Base-by-base conservation (phyloP, 2,888 invertebrate species). In the Cepaea hortensis region DNA sequence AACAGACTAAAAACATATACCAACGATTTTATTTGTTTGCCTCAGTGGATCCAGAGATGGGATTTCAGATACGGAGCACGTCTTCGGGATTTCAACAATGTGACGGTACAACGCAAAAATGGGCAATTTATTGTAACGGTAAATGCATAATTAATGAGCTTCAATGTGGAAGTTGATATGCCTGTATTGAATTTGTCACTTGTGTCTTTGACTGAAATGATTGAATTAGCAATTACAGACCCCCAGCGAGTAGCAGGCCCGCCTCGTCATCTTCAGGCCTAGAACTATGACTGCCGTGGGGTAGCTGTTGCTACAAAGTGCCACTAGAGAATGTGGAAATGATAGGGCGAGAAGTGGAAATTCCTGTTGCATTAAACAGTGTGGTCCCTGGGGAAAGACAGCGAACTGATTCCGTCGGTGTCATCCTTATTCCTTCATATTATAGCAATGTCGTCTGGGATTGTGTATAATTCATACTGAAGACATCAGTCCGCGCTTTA, bases 71-170 rank as follows among this genome's bases (percentile, higher is more conserved):
- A 55, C 55, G 11, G 6, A 55, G 11, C 55, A 55, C 55, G 55
- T 55, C 55, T 55, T 55, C 11, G 55, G 6, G 7, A 55, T 55
- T 55, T 55, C 55, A 68, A 68, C 6, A 3, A 68, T 1, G 23
- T 73, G 62, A 61, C 83, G 65, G n/a, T 77, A 68, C 77, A 46
- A 23, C 50, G 65, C 65, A 65, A 55, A 23, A 23, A 48, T 62
- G 76, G 23, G 65, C 76, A 77, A 55, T 65, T 84, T 81, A 68
- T 82, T 80, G 86, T 88, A 50, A 72, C 62, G 70, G 77, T 82
- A 84, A 86, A 87, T 88, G 84, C 86, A 88, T 88, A 88, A 88
- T 87, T 86, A 81, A 87, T 88, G 77, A 82, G 76, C 55, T 55
- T 55, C 55, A 55, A 55, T 55, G 82, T 55, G n/a, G 23, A 50